Evolutionary conservation across 2,113 vertebrate genomes (phyloP), one percentile per base, ranked within the genome.

Genomic region (Onychostoma macrolepis): DNA sequence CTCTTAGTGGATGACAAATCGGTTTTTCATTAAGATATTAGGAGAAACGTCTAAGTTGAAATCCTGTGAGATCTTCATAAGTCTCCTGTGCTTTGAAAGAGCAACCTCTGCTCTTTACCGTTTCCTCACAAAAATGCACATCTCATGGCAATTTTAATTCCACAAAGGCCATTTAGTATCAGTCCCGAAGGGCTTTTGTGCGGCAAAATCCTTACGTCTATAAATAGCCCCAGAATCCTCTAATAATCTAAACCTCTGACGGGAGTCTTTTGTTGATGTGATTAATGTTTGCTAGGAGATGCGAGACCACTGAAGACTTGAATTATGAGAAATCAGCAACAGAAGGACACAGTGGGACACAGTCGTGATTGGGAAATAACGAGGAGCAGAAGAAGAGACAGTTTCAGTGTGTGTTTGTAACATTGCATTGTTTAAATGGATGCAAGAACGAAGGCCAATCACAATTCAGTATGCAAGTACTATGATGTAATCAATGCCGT

Each of bases 191-290:
- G 53, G 78, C 85, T 84, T 89, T 87, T 87, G 81, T 89, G 81
- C 48, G 43, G 13, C 82, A 69, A 63, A 89, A 87, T 87, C 88
- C 86, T 21, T 50, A 13, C 69, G 58, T 87, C 86, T 83, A 89
- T 82, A 87, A 87, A 85, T 89, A 89, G 61, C 67, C 41, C 2
- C 81, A 56, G 28, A 86, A 84, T 89, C 81, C 65, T 72, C 85
- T 84, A 45, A 38, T 38, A 38, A 87, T 89, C 74, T 82, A 76
- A 81, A 69, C 24, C 36, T 86, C 81, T 71, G 58, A 82, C 26
- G n/a, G 26, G 67, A 87, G 38, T 79, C 67, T 72, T 71, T 77
- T 82, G 83, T 81, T 85, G 83, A 75, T 78, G 80, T 87, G 71
- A 76, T 87, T 83, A 75, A 19, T 77, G 76, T 85, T 80, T n/a